Evolutionary conservation across 2,113 vertebrate species (phyloP).

Genomic region (Gymnogyps californianus): DNA sequence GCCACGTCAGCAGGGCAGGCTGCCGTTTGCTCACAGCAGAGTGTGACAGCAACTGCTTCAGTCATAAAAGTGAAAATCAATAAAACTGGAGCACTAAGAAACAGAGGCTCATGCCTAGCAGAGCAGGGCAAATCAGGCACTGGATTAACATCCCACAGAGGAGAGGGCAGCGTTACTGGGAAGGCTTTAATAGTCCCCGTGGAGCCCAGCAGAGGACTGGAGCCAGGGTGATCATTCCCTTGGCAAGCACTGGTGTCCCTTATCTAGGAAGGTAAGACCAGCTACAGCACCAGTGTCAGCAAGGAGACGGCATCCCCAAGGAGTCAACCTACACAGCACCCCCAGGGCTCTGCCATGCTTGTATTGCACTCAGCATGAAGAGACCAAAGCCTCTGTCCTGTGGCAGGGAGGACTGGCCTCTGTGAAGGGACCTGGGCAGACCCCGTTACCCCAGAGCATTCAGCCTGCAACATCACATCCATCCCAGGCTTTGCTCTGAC

Average conservation of each 20-base stretch:
- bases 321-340: fast-evolving
- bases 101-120: neutral
- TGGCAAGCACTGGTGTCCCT: neutral
- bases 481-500: neutral
- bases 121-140: neutral
- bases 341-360: neutral
- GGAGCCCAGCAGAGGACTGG: neutral
- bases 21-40: neutral
- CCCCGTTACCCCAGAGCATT: neutral
- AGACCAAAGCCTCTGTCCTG: neutral
- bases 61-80: neutral
- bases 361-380: fast-evolving
- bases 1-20: neutral
- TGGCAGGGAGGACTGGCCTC: fast-evolving
- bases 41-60: neutral
- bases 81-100: neutral
- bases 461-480: neutral
- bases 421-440: neutral
- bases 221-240: neutral
- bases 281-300: neutral
- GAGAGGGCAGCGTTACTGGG: neutral
- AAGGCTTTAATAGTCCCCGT: neutral
- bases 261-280: neutral
- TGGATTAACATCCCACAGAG: neutral
- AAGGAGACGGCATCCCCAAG: neutral